Conservation (phyloP, 2,797 vertebrate species). For the Periophthalmus magnuspinnatus region DNA sequence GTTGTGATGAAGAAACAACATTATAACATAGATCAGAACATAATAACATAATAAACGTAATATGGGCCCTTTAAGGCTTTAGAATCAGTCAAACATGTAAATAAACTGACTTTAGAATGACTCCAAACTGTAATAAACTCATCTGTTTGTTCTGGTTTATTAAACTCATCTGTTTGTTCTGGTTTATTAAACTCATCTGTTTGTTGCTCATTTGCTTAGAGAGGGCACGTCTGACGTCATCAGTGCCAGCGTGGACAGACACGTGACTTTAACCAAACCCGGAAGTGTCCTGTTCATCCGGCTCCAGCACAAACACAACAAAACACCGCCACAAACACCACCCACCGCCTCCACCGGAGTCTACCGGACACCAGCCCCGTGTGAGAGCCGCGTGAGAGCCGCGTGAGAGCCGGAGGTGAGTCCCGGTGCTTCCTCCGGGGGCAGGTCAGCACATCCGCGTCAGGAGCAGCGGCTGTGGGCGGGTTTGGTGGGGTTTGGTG, state of each 20-base stretch:
- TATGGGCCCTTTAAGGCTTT: too few species aligned
- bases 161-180: background rate
- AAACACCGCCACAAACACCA: background rate
- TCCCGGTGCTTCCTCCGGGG: background rate
- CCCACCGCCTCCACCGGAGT: background rate
- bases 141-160: background rate
- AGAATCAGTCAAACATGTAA: too few species aligned
- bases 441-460: background rate
- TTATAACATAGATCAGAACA: too few species aligned
- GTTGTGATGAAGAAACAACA: too few species aligned
- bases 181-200: too few species aligned
- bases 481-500: background rate
- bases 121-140: background rate
- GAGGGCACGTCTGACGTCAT: background rate
- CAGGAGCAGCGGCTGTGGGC: background rate
- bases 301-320: conserved; percentile 4
- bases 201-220: background rate
- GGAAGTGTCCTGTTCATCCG: conserved; percentile 7
- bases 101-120: too few species aligned
- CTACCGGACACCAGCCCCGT: background rate
- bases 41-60: too few species aligned
- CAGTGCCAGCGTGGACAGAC: conserved; percentile 11
- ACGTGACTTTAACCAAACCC: conserved; percentile 7
- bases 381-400: background rate
- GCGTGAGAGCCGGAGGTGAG: background rate